These are phyloP conservation scores for Lerista edwardsae DNA, from an alignment of 2,797 vertebrate species.

Conservation along the genomic window DNA sequence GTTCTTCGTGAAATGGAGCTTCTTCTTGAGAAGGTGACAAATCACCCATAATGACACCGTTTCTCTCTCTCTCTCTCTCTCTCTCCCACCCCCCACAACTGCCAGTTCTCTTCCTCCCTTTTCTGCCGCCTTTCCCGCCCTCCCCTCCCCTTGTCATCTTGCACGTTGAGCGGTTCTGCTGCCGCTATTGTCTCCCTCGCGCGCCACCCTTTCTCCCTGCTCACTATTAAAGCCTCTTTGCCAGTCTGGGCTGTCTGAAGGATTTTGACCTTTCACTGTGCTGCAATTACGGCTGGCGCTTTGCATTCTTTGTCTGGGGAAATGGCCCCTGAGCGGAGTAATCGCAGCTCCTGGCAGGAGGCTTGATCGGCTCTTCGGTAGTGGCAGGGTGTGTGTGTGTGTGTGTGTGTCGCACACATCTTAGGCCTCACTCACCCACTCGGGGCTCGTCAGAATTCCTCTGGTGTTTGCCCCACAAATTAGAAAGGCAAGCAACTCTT, in stretches of 20 bases:
- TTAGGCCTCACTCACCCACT: not conserved
- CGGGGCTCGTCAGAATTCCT: too few relatives aligned
- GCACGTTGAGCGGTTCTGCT: conserved; percentile 34
- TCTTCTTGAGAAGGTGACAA: not conserved
- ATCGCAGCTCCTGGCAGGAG: conserved; percentile 47
- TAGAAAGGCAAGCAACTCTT: too few relatives aligned
- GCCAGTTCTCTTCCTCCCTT: too few relatives aligned
- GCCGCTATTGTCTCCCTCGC: conserved; percentile 32
- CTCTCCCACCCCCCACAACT: not conserved
- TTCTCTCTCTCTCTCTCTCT: not conserved
- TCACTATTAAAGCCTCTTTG: conserved; percentile 62
- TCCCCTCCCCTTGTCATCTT: conserved; percentile 22
- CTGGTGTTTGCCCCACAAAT: not conserved
- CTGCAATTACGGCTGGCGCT: conserved; percentile 70
- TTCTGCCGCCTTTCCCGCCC: not conserved
- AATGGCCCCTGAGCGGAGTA: conserved; percentile 73
- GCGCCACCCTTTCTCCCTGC: conserved; percentile 16
- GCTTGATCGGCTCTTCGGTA: conserved; percentile 31
- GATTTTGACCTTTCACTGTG: conserved; percentile 76
- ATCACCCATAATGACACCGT: not conserved
- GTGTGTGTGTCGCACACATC: not conserved
- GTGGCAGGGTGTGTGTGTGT: conserved; percentile 9
- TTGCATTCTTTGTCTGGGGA: conserved; percentile 70
- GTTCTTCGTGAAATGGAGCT: conserved; percentile 5
- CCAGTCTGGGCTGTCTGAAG: conserved; percentile 52